These are phyloP conservation scores for Drosophila pseudoananassae DNA, from an alignment of 1,140 invertebrate species.

Conservation along the genomic window DNA sequence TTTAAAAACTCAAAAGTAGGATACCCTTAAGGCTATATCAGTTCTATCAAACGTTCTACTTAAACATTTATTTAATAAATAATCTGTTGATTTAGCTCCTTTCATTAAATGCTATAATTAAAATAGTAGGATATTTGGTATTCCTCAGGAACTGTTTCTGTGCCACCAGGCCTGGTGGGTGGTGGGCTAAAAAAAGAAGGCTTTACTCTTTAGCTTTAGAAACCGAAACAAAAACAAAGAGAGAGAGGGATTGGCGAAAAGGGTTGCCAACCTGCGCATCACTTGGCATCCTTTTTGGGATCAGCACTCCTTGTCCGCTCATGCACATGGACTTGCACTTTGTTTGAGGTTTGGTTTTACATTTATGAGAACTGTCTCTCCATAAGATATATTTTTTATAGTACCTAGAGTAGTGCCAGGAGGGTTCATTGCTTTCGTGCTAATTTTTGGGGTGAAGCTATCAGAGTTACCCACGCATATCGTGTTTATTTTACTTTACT, in stretches of 20 bases:
- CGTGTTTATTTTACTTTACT: constrained; percentile 10
- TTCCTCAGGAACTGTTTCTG: too few species aligned
- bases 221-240: constrained; percentile 40
- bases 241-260: constrained; percentile 8
- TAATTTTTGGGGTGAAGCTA: constrained; percentile 15
- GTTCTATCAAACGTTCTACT: too few species aligned
- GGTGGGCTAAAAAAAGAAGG: constrained; percentile 45
- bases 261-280: constrained; percentile 49
- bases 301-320: neutral
- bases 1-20: neutral
- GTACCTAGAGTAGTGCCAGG: neutral
- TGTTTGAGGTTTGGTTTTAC: constrained; percentile 11
- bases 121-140: too few species aligned
- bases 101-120: too few species aligned
- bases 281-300: constrained; percentile 67
- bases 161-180: neutral
- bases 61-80: too few species aligned
- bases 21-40: too few species aligned
- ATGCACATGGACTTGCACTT: constrained; percentile 5
- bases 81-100: too few species aligned
- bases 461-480: constrained; percentile 11
- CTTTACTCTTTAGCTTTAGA: constrained; percentile 56
- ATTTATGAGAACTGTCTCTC: constrained; percentile 3
- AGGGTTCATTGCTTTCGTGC: constrained; percentile 3
- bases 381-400: neutral